phyloP scores from a whole-genome alignment of 2,797 vertebrate genomes.

The Morelia viridis region DNA sequence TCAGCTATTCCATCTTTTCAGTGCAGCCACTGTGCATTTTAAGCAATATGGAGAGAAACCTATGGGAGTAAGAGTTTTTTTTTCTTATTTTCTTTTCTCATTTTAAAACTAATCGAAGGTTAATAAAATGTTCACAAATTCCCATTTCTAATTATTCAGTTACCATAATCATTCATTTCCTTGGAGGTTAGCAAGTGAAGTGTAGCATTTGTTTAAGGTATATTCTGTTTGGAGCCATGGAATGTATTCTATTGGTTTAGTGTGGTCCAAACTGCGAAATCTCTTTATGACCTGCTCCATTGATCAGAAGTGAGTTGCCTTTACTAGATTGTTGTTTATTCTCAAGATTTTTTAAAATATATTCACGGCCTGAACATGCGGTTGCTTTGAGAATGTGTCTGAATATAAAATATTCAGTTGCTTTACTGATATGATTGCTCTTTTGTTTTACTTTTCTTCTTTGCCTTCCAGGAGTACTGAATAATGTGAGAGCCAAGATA shows the following conservation, averaged over 20 bases:
- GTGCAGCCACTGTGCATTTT: slow-evolving; percentile 54
- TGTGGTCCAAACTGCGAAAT: slow-evolving; percentile 6
- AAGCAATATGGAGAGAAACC: slow-evolving; percentile 43
- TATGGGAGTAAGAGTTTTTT: slow-evolving; percentile 53
- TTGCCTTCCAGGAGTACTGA: background rate
- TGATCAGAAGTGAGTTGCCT: background rate
- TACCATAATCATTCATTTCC: slow-evolving; percentile 69
- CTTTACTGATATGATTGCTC: background rate
- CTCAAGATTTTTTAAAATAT: background rate
- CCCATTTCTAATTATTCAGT: slow-evolving; percentile 74
- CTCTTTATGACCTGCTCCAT: background rate
- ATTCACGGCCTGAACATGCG: background rate
- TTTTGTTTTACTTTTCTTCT: slow-evolving; percentile 4
- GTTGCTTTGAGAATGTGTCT: background rate
- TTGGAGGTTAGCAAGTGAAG: slow-evolving; percentile 58
- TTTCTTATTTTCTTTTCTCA: slow-evolving; percentile 56
- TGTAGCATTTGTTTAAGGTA: slow-evolving; percentile 32
- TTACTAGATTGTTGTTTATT: background rate
- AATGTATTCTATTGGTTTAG: slow-evolving; percentile 55
- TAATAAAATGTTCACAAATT: slow-evolving; percentile 71
- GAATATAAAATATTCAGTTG: background rate
- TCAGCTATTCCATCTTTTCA: slow-evolving; percentile 36
- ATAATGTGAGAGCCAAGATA: background rate
- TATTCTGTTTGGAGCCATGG: slow-evolving; percentile 24
- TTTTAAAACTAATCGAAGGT: slow-evolving; percentile 73